Conservation (phyloP, 2,888 invertebrate species). For the Ecliptopera silaceata region DNA sequence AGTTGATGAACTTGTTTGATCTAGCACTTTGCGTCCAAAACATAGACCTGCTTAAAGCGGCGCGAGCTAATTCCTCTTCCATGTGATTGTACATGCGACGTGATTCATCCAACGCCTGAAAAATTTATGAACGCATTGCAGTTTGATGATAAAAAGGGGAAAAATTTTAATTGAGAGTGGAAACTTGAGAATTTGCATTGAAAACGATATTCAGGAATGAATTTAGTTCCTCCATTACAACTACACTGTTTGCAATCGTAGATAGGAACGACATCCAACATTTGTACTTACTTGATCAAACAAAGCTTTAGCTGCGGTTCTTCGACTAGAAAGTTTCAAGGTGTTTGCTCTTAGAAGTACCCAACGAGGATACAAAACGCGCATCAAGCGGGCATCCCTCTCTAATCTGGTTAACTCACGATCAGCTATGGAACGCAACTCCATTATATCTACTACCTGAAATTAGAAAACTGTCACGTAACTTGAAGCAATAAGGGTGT, state of each 20-base stretch:
- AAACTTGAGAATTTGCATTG: too few species aligned
- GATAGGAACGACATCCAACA: neutral
- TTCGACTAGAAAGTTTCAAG: conserved; percentile 59
- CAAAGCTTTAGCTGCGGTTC: conserved; percentile 43
- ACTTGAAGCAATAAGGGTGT: too few species aligned
- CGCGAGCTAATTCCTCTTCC: conserved; percentile 56
- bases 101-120: conserved; percentile 60
- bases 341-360: conserved; percentile 63
- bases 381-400: conserved; percentile 57
- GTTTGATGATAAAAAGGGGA: too few species aligned
- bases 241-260: too few species aligned
- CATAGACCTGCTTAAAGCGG: conserved; percentile 50
- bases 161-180: neutral
- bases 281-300: conserved; percentile 55
- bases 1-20: conserved; percentile 51
- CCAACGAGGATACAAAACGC: conserved; percentile 66
- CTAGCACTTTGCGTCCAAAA: conserved; percentile 62
- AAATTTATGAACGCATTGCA: neutral
- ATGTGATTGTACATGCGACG: conserved; percentile 56
- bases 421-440: conserved; percentile 71
- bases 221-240: too few species aligned
- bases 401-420: conserved; percentile 63
- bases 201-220: too few species aligned
- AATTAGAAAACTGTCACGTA: conserved; percentile 1
- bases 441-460: conserved; percentile 75